These are phyloP conservation scores for Geotrypetes seraphini DNA, from an alignment of 2,797 vertebrate genomes.

Conservation along the genomic window DNA sequence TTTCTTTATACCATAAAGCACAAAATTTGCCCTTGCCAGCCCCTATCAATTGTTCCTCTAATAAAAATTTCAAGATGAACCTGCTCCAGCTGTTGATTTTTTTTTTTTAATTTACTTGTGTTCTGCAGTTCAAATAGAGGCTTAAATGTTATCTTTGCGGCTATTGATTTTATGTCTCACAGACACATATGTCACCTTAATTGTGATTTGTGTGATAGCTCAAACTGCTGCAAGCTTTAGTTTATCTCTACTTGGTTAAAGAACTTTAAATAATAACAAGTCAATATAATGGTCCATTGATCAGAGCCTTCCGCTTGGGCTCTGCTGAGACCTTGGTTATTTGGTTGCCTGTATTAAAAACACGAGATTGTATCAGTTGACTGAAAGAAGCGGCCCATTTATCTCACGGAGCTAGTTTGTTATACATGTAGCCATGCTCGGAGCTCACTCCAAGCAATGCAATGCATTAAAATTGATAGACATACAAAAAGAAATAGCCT, in stretches of 20 bases:
- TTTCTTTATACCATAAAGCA: no score
- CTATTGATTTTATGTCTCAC: conserved; percentile 44
- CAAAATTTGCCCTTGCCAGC: no score
- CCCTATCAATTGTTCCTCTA: no score
- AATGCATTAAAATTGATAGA: no score
- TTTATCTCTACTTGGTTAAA: conserved; percentile 51
- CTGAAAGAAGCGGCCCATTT: no score
- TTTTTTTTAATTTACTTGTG: conserved; percentile 44
- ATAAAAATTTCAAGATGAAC: conserved; percentile 22
- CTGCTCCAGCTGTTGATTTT: conserved; percentile 15
- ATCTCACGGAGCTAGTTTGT: no score
- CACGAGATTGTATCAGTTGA: no score
- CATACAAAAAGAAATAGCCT: no score
- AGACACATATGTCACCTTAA: conserved; percentile 46
- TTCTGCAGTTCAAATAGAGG: conserved; percentile 43
- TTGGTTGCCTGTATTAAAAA: no score
- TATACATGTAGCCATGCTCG: no score
- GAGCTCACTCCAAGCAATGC: no score
- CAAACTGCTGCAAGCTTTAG: conserved; percentile 44
- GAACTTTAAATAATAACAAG: conserved; percentile 52
- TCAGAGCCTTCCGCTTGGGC: conserved; percentile 6
- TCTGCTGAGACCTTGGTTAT: no score
- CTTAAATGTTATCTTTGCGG: conserved; percentile 35
- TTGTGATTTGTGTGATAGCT: conserved; percentile 46
- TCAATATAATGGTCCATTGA: conserved; percentile 44